Percentiles rank a stretch among this genome's conserved stretches.
Evolutionary conservation across 2,797 vertebrate species (phyloP).

Genomic region (Girardinus metallicus): DNA sequence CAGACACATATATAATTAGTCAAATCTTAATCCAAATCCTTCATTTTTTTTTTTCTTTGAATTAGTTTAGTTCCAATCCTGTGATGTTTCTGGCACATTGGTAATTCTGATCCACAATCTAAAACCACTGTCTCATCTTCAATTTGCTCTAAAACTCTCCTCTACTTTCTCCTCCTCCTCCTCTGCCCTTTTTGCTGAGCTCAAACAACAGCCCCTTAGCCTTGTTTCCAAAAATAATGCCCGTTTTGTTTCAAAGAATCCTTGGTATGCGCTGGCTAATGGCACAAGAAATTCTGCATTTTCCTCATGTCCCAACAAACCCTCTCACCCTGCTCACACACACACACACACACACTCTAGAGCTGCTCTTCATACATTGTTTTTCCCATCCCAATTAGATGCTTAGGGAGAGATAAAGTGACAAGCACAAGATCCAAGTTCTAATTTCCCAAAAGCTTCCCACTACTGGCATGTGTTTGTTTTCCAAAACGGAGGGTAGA

Average conservation of each 20-base stretch:
- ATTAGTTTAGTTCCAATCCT: conserved; percentile 14
- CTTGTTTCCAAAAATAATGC: conserved; percentile 82
- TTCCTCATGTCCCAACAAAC: conserved; percentile 42
- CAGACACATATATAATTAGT: not conserved
- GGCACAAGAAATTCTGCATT: conserved; percentile 69
- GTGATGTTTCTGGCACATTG: conserved; percentile 3
- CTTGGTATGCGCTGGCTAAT: conserved; percentile 73
- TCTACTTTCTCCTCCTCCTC: conserved; percentile 15
- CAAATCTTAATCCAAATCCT: not conserved
- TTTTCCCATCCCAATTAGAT: conserved; percentile 10
- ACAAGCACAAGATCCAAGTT: conserved; percentile 28
- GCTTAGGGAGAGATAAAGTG: conserved; percentile 14
- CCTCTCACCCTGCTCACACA: conserved; percentile 8
- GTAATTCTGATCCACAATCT: conserved; percentile 10
- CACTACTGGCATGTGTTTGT: conserved; percentile 44
- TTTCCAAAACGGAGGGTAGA: conserved; percentile 14
- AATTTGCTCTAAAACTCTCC: conserved; percentile 28
- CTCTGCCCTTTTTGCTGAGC: conserved; percentile 23
- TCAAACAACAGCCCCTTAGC: conserved; percentile 63
- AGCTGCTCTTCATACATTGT: conserved; percentile 15
- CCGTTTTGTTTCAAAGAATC: conserved; percentile 82
- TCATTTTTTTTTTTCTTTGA: conserved; percentile 7
- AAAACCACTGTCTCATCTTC: conserved; percentile 16
- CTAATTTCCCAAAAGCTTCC: conserved; percentile 53
- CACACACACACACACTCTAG: not conserved